Evolutionary conservation across 2,888 invertebrate genomes (phyloP), one percentile per base, ranked within the genome.

Genomic region (Schizaphis graminum): DNA sequence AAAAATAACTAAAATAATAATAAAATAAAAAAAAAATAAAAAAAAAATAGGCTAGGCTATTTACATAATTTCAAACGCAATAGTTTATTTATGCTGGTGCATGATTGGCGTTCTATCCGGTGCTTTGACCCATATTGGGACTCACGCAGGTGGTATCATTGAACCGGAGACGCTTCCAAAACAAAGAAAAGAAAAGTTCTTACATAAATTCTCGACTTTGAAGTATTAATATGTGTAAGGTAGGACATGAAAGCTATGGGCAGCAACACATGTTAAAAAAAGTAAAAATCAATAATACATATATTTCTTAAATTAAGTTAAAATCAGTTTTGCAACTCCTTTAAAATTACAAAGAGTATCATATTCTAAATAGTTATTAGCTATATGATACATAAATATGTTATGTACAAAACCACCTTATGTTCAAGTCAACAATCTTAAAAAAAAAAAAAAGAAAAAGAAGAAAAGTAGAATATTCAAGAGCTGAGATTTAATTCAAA

Each of bases 101-200:
- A 61, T 94, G 90, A 90, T 94, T 94, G 94, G 91, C 61, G 53
- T 35, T 94, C 90, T 86, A 84, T 94, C 94, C 94, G 86, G 94
- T 94, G 94, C 90, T 94, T 94, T 94, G 90, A 49, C 94, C 94
- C 61, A 91, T 41, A 61, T 94, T 91, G 90, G 94, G 94, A 53
- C 61, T 94, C 90, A 94, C 94, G 94, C 94, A 90, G 94, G 94
- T 91, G 94, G 94, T 85, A 94, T 94, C 86, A 93, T 93, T 44
- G 94, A 85, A 91, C 94, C 53, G 94, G 94, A 94, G 91, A 94
- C 94, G 26, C 94, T 94, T 94, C 94, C 94, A 91, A 94, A 94
- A 94, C 94, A 94, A 93, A 93, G 89, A 94, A 94, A 94, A 94
- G 57, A 89, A 90, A 94, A 94, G 90, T 90, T 89, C 86, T 91